Evolutionary conservation across 2,888 invertebrate species (phyloP).

Genomic region (Tiliacea citrago): DNA sequence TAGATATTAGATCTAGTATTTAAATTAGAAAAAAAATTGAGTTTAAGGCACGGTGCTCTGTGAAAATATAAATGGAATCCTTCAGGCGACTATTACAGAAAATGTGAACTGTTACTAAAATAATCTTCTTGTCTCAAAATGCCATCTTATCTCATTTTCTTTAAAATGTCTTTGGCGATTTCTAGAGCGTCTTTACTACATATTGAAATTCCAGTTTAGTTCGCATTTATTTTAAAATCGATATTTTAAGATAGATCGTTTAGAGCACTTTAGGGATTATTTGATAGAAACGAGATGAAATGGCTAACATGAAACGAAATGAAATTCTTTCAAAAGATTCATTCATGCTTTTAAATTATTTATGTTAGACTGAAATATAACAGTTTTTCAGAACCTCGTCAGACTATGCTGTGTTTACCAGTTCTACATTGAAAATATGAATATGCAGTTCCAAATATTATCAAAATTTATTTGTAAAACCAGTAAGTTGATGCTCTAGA

Average conservation of each 20-base stretch:
- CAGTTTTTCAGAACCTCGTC: neutral
- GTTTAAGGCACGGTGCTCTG: no score
- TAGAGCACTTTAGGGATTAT: neutral
- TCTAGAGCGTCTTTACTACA: constrained; percentile 32
- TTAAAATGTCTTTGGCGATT: neutral
- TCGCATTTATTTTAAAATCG: constrained; percentile 22
- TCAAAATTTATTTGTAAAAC: neutral
- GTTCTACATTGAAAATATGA: neutral
- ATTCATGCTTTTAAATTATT: neutral
- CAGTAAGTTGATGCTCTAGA: neutral
- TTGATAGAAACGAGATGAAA: constrained; percentile 1
- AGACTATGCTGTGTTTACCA: neutral
- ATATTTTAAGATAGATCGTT: neutral
- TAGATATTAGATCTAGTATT: neutral
- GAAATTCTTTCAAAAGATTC: neutral
- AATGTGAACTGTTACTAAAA: neutral
- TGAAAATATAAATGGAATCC: no score
- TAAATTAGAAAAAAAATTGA: neutral
- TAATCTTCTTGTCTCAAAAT: constrained; percentile 1
- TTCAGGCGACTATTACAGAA: constrained; percentile 3
- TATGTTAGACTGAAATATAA: neutral
- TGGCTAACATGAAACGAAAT: neutral
- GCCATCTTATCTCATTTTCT: constrained; percentile 19
- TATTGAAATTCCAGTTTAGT: constrained; percentile 23
- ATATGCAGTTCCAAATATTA: neutral